Evolutionary conservation across 2,113 vertebrate genomes (phyloP).

Genomic region (Pogonocichla stellata): DNA sequence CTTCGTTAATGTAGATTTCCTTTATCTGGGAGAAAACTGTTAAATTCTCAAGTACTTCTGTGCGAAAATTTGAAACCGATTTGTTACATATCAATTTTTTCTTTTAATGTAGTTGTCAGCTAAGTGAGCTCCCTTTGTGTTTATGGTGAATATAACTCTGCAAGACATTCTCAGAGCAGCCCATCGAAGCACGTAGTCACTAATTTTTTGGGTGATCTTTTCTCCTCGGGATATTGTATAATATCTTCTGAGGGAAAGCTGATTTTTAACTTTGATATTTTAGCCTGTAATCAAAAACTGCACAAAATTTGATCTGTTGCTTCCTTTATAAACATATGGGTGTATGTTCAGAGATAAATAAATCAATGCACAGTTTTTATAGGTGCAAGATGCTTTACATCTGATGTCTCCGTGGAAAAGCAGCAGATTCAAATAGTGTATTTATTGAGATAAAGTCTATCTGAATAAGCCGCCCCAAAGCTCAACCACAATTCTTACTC

Average conservation of each 20-base stretch:
- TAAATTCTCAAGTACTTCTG: not conserved
- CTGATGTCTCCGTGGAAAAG: not conserved
- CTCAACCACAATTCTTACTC: not conserved
- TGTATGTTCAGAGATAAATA: not conserved
- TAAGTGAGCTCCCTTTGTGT: not conserved
- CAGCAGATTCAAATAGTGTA: not conserved
- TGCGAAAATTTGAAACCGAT: not conserved
- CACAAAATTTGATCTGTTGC: not conserved
- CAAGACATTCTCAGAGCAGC: not conserved
- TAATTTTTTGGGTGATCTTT: not conserved
- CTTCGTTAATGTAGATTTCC: not conserved
- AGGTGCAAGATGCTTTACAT: not conserved
- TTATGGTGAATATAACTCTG: not conserved
- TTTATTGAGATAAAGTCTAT: not conserved
- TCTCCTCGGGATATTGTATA: not conserved
- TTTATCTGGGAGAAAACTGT: not conserved
- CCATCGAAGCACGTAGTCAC: not conserved
- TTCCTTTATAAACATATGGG: not conserved
- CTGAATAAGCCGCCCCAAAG: not conserved
- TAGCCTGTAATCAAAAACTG: not conserved
- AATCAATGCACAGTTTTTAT: not conserved
- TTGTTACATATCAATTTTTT: not conserved
- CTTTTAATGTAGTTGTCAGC: not conserved
- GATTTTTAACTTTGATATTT: not conserved
- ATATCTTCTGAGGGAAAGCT: not conserved